A percentile compares a stretch with the other conserved stretches of the same genome.
Evolutionary conservation across 2,113 vertebrate species (phyloP).

Genomic region (Hippocampus mohnikei): DNA sequence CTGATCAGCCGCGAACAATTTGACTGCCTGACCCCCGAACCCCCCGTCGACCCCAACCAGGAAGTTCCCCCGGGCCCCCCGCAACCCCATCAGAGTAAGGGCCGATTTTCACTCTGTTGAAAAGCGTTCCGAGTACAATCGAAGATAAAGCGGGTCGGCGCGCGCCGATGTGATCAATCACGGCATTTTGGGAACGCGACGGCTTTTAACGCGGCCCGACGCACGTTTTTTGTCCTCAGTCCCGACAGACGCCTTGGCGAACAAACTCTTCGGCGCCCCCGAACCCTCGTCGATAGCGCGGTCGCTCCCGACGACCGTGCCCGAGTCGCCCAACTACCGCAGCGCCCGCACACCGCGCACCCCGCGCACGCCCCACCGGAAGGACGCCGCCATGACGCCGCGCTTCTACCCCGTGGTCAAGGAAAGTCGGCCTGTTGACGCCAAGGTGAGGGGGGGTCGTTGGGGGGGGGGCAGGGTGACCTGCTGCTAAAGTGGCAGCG

Average conservation of each 20-base stretch:
- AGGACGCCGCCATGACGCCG: slow-evolving; percentile 88
- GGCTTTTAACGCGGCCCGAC: too few species aligned
- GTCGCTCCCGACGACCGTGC: slow-evolving; percentile 93
- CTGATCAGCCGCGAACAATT: slow-evolving; percentile 97
- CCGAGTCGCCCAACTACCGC: slow-evolving; percentile 93
- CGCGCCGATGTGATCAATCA: too few species aligned
- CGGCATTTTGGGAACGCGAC: too few species aligned
- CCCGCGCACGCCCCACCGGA: slow-evolving; percentile 90
- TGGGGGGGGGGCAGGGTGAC: neutral
- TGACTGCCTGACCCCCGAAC: slow-evolving; percentile 94
- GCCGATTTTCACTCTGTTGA: neutral
- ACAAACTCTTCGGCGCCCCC: slow-evolving; percentile 92
- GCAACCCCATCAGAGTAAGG: slow-evolving; percentile 87
- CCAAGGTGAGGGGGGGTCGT: slow-evolving; percentile 80
- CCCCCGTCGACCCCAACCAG: slow-evolving; percentile 94
- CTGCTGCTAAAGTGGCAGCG: neutral
- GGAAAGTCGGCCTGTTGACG: slow-evolving; percentile 90
- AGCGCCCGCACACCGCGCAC: slow-evolving; percentile 90
- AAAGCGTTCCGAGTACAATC: too few species aligned
- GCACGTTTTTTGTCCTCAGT: slow-evolving; percentile 62
- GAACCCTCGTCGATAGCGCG: slow-evolving; percentile 89
- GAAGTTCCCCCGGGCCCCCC: slow-evolving; percentile 95
- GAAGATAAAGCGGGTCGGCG: too few species aligned
- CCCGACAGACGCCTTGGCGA: slow-evolving; percentile 93
- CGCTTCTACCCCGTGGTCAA: slow-evolving; percentile 98